These are phyloP conservation scores for Caenorhabditis sp. DNA, from an alignment of 2,888 invertebrate species.

Conservation along the genomic window DNA sequence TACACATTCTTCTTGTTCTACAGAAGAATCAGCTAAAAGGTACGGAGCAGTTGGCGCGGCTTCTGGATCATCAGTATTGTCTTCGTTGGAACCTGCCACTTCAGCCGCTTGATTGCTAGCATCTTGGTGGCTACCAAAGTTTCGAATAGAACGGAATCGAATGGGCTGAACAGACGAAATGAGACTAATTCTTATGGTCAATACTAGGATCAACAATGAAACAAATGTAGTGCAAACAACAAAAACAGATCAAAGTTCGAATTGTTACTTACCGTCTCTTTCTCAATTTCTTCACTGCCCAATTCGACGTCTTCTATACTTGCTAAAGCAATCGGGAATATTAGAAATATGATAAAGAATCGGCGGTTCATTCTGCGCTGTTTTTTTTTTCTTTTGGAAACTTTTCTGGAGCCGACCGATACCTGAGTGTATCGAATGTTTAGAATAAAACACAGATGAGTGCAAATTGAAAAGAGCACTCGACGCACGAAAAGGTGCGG, in stretches of 20 bases:
- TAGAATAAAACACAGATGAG: conserved; percentile 63
- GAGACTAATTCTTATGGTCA: background rate
- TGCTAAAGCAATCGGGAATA: conserved; percentile 32
- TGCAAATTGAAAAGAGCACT: conserved; percentile 63
- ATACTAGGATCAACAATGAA: conserved; percentile 13
- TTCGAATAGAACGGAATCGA: conserved; percentile 48
- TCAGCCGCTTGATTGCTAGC: conserved; percentile 37
- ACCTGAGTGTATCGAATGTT: conserved; percentile 61
- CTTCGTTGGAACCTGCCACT: conserved; percentile 47
- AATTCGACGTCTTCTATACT: conserved; percentile 36
- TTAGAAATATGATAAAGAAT: conserved; percentile 20
- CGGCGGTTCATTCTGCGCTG: conserved; percentile 27
- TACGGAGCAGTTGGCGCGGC: conserved; percentile 47
- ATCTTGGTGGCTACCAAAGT: conserved; percentile 45
- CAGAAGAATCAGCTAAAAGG: conserved; percentile 59
- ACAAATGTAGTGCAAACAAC: background rate
- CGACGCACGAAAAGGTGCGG: conserved; percentile 63
- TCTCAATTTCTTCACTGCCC: conserved; percentile 39
- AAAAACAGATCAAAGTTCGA: conserved; percentile 4
- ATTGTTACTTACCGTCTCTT: conserved; percentile 46
- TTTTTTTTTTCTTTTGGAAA: conserved; percentile 33
- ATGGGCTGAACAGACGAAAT: conserved; percentile 32
- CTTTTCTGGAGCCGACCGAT: conserved; percentile 39
- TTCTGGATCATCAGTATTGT: conserved; percentile 52
- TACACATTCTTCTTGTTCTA: conserved; percentile 64